phyloP scores from a whole-genome alignment of 2,888 invertebrate species.

The Epinotia ramella region DNA sequence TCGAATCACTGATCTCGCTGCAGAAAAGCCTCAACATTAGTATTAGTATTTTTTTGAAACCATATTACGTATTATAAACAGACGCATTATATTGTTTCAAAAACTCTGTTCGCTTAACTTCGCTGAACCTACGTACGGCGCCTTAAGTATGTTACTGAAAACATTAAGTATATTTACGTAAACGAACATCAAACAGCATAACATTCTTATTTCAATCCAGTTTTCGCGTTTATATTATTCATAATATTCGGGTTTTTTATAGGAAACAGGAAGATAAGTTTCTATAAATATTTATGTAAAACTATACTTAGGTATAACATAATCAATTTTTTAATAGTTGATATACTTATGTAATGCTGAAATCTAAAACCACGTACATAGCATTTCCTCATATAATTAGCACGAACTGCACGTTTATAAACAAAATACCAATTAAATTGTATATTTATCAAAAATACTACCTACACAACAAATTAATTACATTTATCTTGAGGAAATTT shows the following conservation, averaged over 20 bases:
- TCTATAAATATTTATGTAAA: neutral
- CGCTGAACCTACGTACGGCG: too few relatives aligned
- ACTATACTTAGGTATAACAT: neutral
- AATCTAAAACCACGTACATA: constrained; percentile 17
- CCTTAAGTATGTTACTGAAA: too few relatives aligned
- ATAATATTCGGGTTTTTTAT: too few relatives aligned
- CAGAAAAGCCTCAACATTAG: too few relatives aligned
- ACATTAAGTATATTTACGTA: neutral
- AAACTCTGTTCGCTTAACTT: too few relatives aligned
- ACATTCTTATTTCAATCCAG: too few relatives aligned
- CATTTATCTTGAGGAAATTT: constrained; percentile 34
- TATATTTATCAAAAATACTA: constrained; percentile 12
- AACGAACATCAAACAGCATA: neutral
- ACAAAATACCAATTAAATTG: constrained; percentile 12
- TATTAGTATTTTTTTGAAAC: too few relatives aligned
- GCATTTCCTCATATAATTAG: constrained; percentile 25
- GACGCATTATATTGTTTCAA: too few relatives aligned
- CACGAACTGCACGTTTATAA: neutral
- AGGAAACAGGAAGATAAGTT: too few relatives aligned
- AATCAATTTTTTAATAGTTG: neutral
- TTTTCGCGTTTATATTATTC: too few relatives aligned
- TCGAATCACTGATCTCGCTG: too few relatives aligned
- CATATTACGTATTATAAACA: too few relatives aligned
- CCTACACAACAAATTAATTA: constrained; percentile 32
- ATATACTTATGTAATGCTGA: neutral